Conservation (phyloP, 2,113 vertebrate species). For the Festucalex cinctus region DNA sequence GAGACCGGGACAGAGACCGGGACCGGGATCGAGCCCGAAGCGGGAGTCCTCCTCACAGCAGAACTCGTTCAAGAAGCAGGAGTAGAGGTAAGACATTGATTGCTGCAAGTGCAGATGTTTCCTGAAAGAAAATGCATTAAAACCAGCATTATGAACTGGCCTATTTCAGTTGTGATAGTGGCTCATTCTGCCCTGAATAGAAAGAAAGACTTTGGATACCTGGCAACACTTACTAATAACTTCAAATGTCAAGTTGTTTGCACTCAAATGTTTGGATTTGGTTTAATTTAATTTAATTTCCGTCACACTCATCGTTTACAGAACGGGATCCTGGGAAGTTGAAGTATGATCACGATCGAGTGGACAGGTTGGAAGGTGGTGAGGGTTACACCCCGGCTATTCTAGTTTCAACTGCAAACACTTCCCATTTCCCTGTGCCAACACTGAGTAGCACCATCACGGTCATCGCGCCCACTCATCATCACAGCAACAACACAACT, state of each 20-base stretch:
- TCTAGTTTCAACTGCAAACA: conserved; percentile 79
- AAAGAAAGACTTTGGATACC: too few relatives aligned
- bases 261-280: too few relatives aligned
- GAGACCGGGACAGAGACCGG: conserved; percentile 74
- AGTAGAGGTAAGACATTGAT: conserved; percentile 68
- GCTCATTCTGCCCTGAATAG: too few relatives aligned
- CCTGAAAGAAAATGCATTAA: neutral
- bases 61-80: conserved; percentile 82
- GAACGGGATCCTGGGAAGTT: conserved; percentile 88
- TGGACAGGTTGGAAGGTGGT: conserved; percentile 65
- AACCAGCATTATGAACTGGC: neutral
- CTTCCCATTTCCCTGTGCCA: conserved; percentile 89
- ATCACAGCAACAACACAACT: conserved; percentile 90
- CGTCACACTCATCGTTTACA: conserved; percentile 45
- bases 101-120: neutral
- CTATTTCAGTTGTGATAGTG: neutral
- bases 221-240: too few relatives aligned
- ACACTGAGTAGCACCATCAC: conserved; percentile 94
- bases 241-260: neutral
- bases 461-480: conserved; percentile 87
- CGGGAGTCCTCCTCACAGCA: conserved; percentile 62
- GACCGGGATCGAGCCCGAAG: conserved; percentile 64
- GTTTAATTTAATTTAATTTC: too few relatives aligned
- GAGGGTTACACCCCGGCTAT: conserved; percentile 83
- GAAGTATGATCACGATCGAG: conserved; percentile 87